Evolutionary conservation across 2,888 invertebrate species (phyloP), one percentile per base, ranked within the genome.

Genomic region (Trisateles emortualis): DNA sequence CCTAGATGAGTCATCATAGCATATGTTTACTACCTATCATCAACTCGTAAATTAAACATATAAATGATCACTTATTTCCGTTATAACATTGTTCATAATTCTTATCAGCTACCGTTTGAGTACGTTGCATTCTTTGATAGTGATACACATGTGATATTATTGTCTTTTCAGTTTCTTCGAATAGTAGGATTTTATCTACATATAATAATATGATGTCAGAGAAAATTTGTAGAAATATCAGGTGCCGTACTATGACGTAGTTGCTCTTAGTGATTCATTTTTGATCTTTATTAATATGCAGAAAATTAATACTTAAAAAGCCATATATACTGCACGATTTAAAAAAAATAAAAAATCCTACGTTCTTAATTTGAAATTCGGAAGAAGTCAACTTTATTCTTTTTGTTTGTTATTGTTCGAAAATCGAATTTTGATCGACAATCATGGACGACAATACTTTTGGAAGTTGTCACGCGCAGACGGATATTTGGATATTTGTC

Each of bases 71-170:
- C 30, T 42, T 69, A 75, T 73, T 78, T 79, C 79, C 78, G 76
- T 68, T 78, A 70, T 59, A 51, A 49, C 52, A 72, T 74, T 77
- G 68, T 74, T 75, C 57, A 64, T 57, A 60, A 51, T 42, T 60
- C 63, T 69, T 80, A 81, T 81, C 80, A 69, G 66, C 72, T 64
- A 68, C 76, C 45, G 64, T 56, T 52, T 50, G 51, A 66, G 67
- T 69, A 63, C 47, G 56, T 58, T 59, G 48, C 55, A 68, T 67
- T 64, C 61, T 39, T 66, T 51, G 62, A 67, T 63, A 64, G 32
- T 55, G 50, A 49, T 53, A 44, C 42, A 36, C 19, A 6, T 35
- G 29, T 26, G 4, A 26, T 26, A 8, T 39, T 3, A 0, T 19
- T 17, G 17, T 17, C 19, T 19, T 19, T 11, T 3, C 13, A 10